A percentile compares a stretch with the other conserved stretches of the same genome.
phyloP scores from a whole-genome alignment of 1,140 invertebrate species.

The Chymomyza costata region DNA sequence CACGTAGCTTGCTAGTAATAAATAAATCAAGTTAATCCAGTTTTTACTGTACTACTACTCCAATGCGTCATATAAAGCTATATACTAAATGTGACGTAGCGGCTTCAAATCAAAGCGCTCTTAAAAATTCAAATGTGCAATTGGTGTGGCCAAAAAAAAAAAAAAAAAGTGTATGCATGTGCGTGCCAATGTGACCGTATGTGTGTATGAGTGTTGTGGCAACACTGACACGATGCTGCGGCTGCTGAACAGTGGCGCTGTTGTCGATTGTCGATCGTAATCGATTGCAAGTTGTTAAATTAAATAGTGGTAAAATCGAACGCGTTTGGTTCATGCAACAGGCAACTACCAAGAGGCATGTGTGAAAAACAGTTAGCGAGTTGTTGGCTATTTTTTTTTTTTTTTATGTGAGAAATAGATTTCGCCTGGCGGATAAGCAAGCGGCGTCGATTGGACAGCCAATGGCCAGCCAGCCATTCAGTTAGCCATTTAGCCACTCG shows the following conservation, averaged over 20 bases:
- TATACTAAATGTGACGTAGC: no score
- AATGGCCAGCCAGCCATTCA: no score
- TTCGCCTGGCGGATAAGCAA: constrained; percentile 3
- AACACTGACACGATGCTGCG: not conserved
- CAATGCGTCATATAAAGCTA: no score
- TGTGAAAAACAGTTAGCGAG: constrained; percentile 36
- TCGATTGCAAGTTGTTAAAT: constrained; percentile 51
- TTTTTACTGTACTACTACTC: no score
- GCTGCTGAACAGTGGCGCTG: constrained; percentile 8
- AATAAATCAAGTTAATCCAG: no score
- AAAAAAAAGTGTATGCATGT: constrained; percentile 8
- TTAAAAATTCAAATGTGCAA: no score
- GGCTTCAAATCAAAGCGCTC: no score
- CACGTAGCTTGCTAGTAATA: no score
- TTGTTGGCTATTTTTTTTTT: constrained; percentile 10
- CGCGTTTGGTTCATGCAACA: constrained; percentile 3
- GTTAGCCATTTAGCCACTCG: no score
- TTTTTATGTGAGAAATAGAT: constrained; percentile 31
- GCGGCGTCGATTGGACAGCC: no score
- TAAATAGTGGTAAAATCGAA: constrained; percentile 40
- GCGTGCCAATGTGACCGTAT: no score
- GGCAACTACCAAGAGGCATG: not conserved
- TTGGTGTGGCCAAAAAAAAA: constrained; percentile 35
- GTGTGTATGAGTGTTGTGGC: constrained; percentile 8
- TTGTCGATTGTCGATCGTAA: constrained; percentile 59